Evolutionary conservation across 2,113 vertebrate genomes (phyloP), one percentile per base, ranked within the genome.

Genomic region (Hippoglossus stenolepis): DNA sequence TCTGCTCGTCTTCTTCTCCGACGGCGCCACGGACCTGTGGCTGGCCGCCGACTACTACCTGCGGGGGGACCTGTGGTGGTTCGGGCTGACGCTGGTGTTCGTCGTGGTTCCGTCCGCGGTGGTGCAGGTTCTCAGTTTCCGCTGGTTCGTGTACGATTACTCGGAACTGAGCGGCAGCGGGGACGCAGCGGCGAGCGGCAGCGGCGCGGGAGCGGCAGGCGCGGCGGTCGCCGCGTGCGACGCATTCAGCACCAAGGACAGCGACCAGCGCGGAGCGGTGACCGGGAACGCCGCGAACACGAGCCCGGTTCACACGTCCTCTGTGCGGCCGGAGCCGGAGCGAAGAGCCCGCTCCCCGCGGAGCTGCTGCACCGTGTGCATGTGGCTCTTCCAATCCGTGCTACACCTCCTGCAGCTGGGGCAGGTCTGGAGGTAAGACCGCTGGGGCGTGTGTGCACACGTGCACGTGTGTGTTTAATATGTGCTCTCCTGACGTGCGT

Each of bases 1-100:
- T 53, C 94, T 98, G 91, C 94, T 98, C 71, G 96, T 98, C 84
- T 98, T 97, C 89, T 97, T 98, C 95, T 97, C 96, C 89, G 97
- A 98, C 95, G 97, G 96, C 47, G 97, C 97, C 82, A 96, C 96
- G 65, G 97, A 98, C 96, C 97, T 98, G 96, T 98, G 97, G 97
- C 96, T 98, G 95, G 96, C 96, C 88, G 97, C 95, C 83, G 95
- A 97, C 89, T 98, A 98, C 92, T 97, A 96, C 95, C 93, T 96
- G 91, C 88, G 92, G 76, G 93, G 94, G 78, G 87, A 96, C 75
- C 93, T 75, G 92, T 95, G 92, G 95, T 97, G 95, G 94, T 98
- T 98, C 94, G 96, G 96, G 78, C 94, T 97, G 90, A 98, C 97
- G 75, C 92, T 98, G 67, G 95, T 97, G 56, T 97, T 98, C 87